Conservation (phyloP, 1,140 invertebrate genomes). For the Cyclina sinensis region DNA sequence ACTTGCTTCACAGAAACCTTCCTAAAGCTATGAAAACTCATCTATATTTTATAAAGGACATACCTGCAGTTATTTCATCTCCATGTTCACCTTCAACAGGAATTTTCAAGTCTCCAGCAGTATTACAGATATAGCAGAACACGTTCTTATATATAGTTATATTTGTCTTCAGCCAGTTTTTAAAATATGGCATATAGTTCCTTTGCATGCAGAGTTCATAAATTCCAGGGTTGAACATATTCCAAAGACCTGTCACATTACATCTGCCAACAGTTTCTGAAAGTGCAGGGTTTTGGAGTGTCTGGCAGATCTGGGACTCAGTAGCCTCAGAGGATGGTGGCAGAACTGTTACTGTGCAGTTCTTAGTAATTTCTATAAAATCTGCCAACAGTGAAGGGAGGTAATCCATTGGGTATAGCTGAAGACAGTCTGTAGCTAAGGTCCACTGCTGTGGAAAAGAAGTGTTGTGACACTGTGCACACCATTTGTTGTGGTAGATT, state of each 20-base stretch:
- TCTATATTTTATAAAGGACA: not conserved
- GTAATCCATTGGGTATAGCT: not conserved
- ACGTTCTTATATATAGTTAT: slow-evolving; percentile 23
- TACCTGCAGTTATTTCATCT: not conserved
- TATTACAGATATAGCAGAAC: slow-evolving; percentile 41
- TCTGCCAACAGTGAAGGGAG: not conserved
- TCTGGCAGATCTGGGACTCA: not conserved
- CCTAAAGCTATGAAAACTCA: not conserved
- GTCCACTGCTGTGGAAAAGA: not conserved
- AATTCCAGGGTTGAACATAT: not conserved
- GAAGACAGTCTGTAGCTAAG: slow-evolving; percentile 10
- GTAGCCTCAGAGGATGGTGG: not conserved
- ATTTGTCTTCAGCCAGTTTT: not conserved
- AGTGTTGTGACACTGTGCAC: slow-evolving; percentile 36
- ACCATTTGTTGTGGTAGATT: slow-evolving; percentile 17
- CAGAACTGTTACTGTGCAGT: not conserved
- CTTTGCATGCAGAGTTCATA: not conserved
- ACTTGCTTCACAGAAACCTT: not conserved
- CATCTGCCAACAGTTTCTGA: not conserved
- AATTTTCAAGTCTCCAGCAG: not conserved
- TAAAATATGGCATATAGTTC: slow-evolving; percentile 4
- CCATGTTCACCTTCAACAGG: too few species aligned
- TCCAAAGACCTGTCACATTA: slow-evolving; percentile 16
- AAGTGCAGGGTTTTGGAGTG: not conserved
- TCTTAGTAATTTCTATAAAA: not conserved